These are phyloP conservation scores for Lycopodina hypogea DNA, from an alignment of 37 sponge, comb jelly and placozoan species.

Conservation along the genomic window DNA sequence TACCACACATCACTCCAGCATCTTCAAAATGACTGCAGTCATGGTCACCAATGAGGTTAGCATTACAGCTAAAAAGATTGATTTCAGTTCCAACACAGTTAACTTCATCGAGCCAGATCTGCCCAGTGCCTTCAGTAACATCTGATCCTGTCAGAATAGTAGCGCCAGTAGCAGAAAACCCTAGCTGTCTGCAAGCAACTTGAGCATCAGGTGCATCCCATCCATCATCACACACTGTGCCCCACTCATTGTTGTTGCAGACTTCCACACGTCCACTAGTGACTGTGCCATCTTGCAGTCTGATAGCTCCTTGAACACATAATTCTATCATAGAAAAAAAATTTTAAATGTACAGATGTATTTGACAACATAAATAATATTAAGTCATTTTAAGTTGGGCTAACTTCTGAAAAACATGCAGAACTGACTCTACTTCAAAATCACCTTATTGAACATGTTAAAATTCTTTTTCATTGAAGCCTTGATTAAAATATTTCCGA, in stretches of 20 bases:
- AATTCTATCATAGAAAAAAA: neutral
- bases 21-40: constrained; percentile 13
- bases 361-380: too few relatives aligned
- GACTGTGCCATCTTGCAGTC: constrained; percentile 13
- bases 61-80: constrained; percentile 9
- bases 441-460: too few relatives aligned
- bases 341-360: too few relatives aligned
- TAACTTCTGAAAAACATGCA: too few relatives aligned
- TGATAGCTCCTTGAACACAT: constrained; percentile 23
- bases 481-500: too few relatives aligned
- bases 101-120: constrained; percentile 18
- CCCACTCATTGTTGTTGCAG: constrained; percentile 39
- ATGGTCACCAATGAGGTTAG: neutral
- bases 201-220: constrained; percentile 27
- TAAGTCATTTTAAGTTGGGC: too few relatives aligned
- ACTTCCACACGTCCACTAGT: constrained; percentile 47
- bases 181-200: constrained; percentile 41
- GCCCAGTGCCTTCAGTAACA: too few relatives aligned
- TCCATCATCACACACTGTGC: too few relatives aligned
- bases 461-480: too few relatives aligned
- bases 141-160: too few relatives aligned
- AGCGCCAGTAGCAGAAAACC: constrained; percentile 11
- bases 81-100: constrained; percentile 8
- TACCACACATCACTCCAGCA: constrained; percentile 3
- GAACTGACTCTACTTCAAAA: too few relatives aligned